Conservation (phyloP, 2,888 invertebrate species). For the Brachyptera risi region DNA sequence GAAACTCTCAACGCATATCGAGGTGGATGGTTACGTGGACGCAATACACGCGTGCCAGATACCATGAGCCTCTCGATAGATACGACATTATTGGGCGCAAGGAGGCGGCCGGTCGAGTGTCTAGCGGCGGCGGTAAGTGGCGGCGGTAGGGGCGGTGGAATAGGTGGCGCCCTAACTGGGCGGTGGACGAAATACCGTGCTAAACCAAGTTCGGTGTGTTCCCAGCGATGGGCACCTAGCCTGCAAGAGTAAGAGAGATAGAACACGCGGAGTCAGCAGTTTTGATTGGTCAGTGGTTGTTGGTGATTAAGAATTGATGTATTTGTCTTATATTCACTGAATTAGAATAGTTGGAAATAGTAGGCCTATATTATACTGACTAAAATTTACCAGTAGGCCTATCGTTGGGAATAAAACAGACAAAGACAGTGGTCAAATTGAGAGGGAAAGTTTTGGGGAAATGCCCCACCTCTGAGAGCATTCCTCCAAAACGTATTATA, state of each 20-base stretch:
- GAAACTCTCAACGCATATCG: neutral
- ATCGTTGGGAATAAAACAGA: too few species aligned
- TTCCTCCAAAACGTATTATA: too few species aligned
- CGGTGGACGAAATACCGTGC: conserved; percentile 56
- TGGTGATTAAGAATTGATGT: too few species aligned
- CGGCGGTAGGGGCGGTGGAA: neutral
- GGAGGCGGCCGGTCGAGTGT: neutral
- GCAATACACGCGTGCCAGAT: neutral
- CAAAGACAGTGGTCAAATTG: too few species aligned
- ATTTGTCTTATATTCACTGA: too few species aligned
- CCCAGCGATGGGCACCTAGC: conserved; percentile 56
- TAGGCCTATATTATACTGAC: too few species aligned
- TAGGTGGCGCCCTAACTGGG: conserved; percentile 40
- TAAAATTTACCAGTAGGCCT: too few species aligned
- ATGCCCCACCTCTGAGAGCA: too few species aligned
- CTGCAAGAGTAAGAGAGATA: conserved; percentile 44
- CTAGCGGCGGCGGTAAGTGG: neutral
- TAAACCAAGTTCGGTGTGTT: conserved; percentile 57
- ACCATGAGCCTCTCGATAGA: neutral
- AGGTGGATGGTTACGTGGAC: conserved; percentile 8
- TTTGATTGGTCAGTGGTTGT: too few species aligned
- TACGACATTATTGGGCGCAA: neutral
- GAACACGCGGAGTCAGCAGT: neutral
- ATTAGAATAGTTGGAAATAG: too few species aligned
- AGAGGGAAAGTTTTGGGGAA: too few species aligned